Base-by-base conservation (phyloP, 2,113 vertebrate genomes). In the Apteryx mantelli region DNA sequence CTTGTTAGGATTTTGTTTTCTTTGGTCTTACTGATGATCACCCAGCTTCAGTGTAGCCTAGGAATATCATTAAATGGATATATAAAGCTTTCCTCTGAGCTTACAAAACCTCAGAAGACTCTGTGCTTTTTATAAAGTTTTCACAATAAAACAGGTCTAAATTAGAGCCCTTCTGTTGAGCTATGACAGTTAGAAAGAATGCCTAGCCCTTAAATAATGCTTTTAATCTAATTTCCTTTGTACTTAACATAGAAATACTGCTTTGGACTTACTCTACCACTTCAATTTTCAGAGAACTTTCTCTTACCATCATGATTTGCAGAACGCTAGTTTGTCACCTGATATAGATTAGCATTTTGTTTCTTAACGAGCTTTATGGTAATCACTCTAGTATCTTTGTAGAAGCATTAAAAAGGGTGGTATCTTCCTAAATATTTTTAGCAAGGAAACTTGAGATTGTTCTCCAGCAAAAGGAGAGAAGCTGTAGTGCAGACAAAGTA, bases 291-390 rank as follows among this genome's bases (percentile, higher is more conserved):
- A n/a, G 13, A 38, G 30, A 26, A 4, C 1, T 2, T 79, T 73
- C 36, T 50, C 24, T 55, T 56, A 52, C n/a, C 1, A 1, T 22
- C 26, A 15, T 50, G 46, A 5, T 38, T 56, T 79, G 55, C 71
- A 66, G 60, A n/a, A n/a, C 28, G 46, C 28, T 52, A 14, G 5
- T 24, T 11, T 22, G 50, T 61, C 36, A 20, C 55, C 68, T 58
- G 74, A 3, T 21, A 15, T 0, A 16, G 40, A 30, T 63, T 42
- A 74, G 34, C 22, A 26, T 38, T 91, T 56, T 69, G 25, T 65
- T 85, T 94, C 52, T 32, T 28, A 5, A 1, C 16, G 17, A 28
- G 3, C 44, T 78, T 0, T 60, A 0, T 25, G 10, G 36, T 32
- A 69, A n/a, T 60, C 15, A 11, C 5, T 25, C 58, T 13, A 48